These are phyloP conservation scores for Fratercula arctica DNA, from an alignment of 2,797 vertebrate genomes.

Conservation along the genomic window DNA sequence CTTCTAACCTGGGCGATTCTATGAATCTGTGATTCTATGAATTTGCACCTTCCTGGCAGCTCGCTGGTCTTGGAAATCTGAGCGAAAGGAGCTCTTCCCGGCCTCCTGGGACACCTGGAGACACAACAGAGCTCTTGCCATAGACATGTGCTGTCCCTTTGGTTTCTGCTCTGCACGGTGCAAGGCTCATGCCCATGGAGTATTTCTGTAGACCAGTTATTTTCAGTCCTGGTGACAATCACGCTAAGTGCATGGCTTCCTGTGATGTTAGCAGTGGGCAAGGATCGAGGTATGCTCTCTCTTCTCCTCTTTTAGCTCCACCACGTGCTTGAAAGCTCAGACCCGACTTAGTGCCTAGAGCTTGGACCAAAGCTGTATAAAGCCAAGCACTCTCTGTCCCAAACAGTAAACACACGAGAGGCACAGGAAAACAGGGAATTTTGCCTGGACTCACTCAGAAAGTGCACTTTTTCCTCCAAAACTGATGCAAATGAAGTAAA, in stretches of 20 bases:
- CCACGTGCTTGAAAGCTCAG: neutral
- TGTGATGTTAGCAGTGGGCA: accelerated
- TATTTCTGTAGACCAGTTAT: neutral
- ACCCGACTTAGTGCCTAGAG: neutral
- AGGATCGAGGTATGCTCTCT: accelerated
- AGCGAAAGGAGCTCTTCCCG: neutral
- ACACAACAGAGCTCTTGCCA: neutral
- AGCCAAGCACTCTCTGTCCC: neutral
- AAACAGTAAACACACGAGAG: neutral
- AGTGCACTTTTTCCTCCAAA: neutral
- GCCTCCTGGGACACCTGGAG: neutral
- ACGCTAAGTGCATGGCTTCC: neutral
- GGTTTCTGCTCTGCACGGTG: neutral
- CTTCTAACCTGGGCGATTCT: too few species aligned
- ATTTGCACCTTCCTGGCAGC: neutral
- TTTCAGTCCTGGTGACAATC: neutral
- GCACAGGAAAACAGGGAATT: neutral
- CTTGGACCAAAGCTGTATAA: neutral
- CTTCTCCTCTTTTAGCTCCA: neutral
- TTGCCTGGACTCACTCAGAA: neutral
- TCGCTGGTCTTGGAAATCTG: neutral
- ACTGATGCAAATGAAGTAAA: neutral
- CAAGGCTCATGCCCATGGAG: neutral
- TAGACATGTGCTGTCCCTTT: neutral
- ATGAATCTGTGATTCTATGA: neutral